Base-by-base conservation (phyloP, 2,797 vertebrate species). In the Artibeus lituratus region DNA sequence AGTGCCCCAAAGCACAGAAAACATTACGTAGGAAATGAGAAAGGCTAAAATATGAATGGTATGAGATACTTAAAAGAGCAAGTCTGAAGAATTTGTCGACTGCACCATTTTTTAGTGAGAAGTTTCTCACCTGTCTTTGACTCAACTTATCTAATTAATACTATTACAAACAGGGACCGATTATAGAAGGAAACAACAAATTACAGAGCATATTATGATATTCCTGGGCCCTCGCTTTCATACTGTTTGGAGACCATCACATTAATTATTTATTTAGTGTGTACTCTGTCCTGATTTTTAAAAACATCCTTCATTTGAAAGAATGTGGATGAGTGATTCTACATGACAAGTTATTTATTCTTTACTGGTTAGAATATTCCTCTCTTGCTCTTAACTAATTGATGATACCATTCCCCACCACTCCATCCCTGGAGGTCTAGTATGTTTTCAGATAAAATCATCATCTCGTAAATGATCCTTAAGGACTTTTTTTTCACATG, bases 141-240 rank as follows among this genome's bases (percentile, higher is more conserved):
- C 29, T 22, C 65, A 59, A 65, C 3, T 1, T 96, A 72, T 96
- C 90, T 92, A 95, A 49, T 91, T 77, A 89, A 26, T 82, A 37
- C 39, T 93, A 22, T 83, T 96, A 80, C 47, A 53, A 78, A 80
- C 29, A n/a, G 87, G 44, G 94, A 85, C 67, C n/a, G 92, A 89
- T 39, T 95, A n/a, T 94, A 88, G 78, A 94, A 97, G 95, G 96
- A 97, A 95, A 90, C 87, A 55, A 92, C 97, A n/a, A 80, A 94
- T 93, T 93, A 89, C 2, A 62, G 94, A 97, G 86, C 92, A 47
- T 93, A 76, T 57, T 14, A 49, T 19, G 67, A 73, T 85, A 59
- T 82, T 37, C 70, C 90, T 11, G n/a, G 49, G 47, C 21, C 26
- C 15, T 85, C 93, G 19, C 67, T 59, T 96, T 86, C 69, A 39